A percentile compares a stretch with the other conserved stretches of the same genome.
Evolutionary conservation across 2,113 vertebrate genomes (phyloP).

Genomic region (Onychorhynchus coronatus): DNA sequence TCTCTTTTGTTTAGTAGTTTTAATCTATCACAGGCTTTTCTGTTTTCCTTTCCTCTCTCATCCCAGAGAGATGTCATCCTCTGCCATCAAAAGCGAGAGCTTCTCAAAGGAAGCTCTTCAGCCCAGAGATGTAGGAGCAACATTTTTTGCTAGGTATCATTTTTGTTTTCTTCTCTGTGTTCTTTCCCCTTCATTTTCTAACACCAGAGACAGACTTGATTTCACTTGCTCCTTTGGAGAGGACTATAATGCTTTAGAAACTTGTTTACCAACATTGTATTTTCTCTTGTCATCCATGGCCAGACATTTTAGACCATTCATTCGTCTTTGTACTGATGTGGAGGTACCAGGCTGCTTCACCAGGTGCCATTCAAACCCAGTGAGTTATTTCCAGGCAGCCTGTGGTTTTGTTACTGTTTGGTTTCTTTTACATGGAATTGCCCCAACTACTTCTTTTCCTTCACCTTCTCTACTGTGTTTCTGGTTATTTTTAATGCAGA

Average conservation of each 20-base stretch:
- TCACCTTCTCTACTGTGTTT: background rate
- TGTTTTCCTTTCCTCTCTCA: background rate
- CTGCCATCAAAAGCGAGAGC: background rate
- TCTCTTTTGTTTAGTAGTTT: constrained; percentile 32
- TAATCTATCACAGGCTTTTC: constrained; percentile 18
- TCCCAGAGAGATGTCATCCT: background rate
- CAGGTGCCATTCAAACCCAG: background rate
- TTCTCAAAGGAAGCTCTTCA: constrained; percentile 1
- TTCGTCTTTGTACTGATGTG: background rate
- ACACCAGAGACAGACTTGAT: background rate
- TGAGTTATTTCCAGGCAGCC: background rate
- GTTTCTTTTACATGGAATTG: background rate
- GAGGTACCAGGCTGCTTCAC: background rate
- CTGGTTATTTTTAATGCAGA: background rate
- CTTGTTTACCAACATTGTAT: background rate
- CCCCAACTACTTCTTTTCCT: background rate
- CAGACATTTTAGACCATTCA: background rate
- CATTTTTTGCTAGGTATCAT: background rate
- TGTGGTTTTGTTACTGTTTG: background rate
- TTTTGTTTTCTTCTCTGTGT: background rate
- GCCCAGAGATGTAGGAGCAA: background rate
- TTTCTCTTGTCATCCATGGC: background rate
- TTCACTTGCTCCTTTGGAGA: background rate
- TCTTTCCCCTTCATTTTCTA: background rate
- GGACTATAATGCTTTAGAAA: background rate